A percentile compares a stretch with the other conserved stretches of the same genome.
Evolutionary conservation across 2,113 vertebrate genomes (phyloP).

Genomic region (Delphinapterus leucas): DNA sequence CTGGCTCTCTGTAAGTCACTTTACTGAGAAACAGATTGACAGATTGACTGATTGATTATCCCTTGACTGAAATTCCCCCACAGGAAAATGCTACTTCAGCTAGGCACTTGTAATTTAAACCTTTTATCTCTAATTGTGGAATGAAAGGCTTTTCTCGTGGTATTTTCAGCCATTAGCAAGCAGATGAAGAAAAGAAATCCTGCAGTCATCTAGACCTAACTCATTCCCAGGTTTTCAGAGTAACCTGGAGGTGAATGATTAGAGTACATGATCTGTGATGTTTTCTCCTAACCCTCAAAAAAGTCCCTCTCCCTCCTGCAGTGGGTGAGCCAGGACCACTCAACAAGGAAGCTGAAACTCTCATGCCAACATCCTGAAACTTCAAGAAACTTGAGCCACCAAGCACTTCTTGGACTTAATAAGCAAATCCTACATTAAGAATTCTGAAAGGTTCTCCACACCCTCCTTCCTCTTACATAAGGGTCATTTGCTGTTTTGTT

Average conservation of each 20-base stretch:
- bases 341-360: not conserved
- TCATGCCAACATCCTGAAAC: not conserved
- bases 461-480: not conserved
- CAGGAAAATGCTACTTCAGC: conserved; percentile 18
- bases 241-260: not conserved
- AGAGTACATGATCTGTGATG: not conserved
- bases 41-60: not conserved
- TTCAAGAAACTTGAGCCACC: not conserved
- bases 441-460: not conserved
- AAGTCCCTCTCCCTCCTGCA: not conserved
- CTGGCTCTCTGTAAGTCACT: not conserved
- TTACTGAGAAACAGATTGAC: not conserved
- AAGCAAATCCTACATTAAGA: not conserved
- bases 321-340: not conserved
- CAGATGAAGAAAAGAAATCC: not conserved
- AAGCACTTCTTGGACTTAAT: not conserved
- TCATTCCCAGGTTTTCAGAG: not conserved
- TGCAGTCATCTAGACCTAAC: not conserved
- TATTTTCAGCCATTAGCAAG: conserved; percentile 30
- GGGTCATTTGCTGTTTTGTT: not conserved
- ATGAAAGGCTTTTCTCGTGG: not conserved
- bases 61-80: conserved; percentile 4
- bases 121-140: conserved; percentile 42
- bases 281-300: not conserved
- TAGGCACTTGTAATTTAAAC: conserved; percentile 40